Evolutionary conservation across 2,797 vertebrate species (phyloP).

Genomic region (Muscicapa striata): DNA sequence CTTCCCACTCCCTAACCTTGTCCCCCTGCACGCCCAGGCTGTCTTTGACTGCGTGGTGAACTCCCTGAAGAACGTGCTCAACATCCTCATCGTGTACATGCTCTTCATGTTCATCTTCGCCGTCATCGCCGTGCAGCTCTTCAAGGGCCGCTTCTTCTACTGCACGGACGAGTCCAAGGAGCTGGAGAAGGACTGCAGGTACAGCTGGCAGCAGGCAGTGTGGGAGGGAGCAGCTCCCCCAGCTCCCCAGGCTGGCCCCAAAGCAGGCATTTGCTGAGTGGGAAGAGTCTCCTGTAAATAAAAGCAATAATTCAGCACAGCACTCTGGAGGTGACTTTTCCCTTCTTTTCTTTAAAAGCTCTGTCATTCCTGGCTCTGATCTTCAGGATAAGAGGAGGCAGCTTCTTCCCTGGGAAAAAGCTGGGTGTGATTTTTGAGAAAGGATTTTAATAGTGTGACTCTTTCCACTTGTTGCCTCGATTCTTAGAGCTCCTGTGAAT

Average conservation of each 20-base stretch:
- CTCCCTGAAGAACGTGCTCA: constrained; percentile 96
- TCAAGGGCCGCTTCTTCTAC: constrained; percentile 97
- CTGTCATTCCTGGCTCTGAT: background rate
- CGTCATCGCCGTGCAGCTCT: constrained; percentile 96
- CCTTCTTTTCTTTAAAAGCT: background rate
- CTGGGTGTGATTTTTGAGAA: background rate
- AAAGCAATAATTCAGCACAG: background rate
- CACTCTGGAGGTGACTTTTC: background rate
- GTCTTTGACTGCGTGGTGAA: constrained; percentile 99
- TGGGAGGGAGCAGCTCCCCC: background rate
- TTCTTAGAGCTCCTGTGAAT: background rate
- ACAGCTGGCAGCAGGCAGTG: background rate
- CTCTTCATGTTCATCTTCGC: constrained; percentile 99
- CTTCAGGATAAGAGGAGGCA: background rate
- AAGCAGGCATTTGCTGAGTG: background rate
- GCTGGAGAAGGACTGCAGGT: constrained; percentile 96
- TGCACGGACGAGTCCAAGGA: constrained; percentile 96
- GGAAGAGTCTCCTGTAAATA: background rate
- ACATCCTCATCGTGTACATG: constrained; percentile 97
- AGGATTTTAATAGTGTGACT: background rate
- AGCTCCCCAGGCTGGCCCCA: background rate
- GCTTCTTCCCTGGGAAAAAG: background rate
- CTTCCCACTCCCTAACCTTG: background rate
- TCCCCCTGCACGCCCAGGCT: constrained; percentile 75
- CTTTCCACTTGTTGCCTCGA: background rate